Evolutionary conservation across 2,797 vertebrate genomes (phyloP).

Genomic region (Mormyrops attenuatus): DNA sequence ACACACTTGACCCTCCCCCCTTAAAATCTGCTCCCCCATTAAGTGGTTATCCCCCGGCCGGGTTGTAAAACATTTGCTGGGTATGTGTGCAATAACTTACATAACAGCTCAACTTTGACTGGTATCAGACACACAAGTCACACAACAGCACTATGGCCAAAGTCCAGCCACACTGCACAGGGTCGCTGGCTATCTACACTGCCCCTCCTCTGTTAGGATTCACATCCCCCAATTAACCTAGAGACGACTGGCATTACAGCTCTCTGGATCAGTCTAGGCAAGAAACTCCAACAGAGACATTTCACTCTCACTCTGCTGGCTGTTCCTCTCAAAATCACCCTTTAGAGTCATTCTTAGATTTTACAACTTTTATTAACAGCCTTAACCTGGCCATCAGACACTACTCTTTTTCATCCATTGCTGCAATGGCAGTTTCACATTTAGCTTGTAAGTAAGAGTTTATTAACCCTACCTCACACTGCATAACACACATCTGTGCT

Average conservation of each 20-base stretch:
- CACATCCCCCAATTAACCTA: not conserved
- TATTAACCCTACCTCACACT: not conserved
- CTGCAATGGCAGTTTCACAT: not conserved
- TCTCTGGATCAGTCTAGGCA: not conserved
- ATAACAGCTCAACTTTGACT: slow-evolving; percentile 45
- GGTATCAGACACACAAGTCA: slow-evolving; percentile 46
- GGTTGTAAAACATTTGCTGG: slow-evolving; percentile 49
- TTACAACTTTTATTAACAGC: not conserved
- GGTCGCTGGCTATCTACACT: not conserved
- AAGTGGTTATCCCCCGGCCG: not conserved
- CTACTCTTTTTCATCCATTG: not conserved
- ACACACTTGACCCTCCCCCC: not conserved
- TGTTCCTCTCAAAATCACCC: not conserved
- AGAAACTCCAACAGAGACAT: not conserved
- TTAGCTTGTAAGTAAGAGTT: not conserved
- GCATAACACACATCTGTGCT: not conserved
- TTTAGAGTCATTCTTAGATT: not conserved
- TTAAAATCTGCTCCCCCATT: not conserved
- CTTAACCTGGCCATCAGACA: not conserved
- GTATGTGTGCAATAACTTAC: slow-evolving; percentile 54
- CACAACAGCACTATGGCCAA: slow-evolving; percentile 23
- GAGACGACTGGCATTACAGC: not conserved
- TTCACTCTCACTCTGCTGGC: not conserved
- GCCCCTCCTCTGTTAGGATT: not conserved
- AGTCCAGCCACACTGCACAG: not conserved